Conservation (phyloP, 2,888 invertebrate species). For the Macaria notata region DNA sequence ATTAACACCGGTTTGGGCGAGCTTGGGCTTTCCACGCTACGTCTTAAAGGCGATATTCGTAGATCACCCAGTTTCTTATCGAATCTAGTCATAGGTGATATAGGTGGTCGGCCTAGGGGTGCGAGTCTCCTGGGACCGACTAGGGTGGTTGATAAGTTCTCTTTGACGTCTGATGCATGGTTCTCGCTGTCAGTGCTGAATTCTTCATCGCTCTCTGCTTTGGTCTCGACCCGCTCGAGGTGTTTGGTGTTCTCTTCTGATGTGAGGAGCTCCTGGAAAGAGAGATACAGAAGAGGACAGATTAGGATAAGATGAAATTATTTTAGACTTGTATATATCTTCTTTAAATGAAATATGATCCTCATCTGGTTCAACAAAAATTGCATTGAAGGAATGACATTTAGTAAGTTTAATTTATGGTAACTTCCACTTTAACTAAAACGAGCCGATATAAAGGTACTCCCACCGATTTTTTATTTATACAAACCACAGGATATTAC, state of each 20-base stretch:
- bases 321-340: too few relatives aligned
- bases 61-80: conserved; percentile 68
- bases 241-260: conserved; percentile 76
- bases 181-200: conserved; percentile 73
- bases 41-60: conserved; percentile 66
- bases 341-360: too few relatives aligned
- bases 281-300: too few relatives aligned
- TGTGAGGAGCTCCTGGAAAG: conserved; percentile 74
- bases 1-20: conserved; percentile 54
- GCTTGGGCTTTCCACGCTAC: conserved; percentile 61
- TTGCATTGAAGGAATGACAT: too few relatives aligned
- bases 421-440: too few relatives aligned
- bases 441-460: too few relatives aligned
- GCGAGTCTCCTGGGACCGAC: conserved; percentile 52
- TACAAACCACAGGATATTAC: too few relatives aligned
- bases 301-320: too few relatives aligned
- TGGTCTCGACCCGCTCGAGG: conserved; percentile 73
- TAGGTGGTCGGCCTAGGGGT: conserved; percentile 66
- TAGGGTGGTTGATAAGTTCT: conserved; percentile 40
- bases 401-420: too few relatives aligned
- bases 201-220: conserved; percentile 79
- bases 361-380: too few relatives aligned
- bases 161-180: conserved; percentile 62
- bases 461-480: too few relatives aligned
- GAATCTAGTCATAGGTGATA: conserved; percentile 59